Conservation (phyloP, 2,888 invertebrate genomes). For the Eupeodes luniger region DNA sequence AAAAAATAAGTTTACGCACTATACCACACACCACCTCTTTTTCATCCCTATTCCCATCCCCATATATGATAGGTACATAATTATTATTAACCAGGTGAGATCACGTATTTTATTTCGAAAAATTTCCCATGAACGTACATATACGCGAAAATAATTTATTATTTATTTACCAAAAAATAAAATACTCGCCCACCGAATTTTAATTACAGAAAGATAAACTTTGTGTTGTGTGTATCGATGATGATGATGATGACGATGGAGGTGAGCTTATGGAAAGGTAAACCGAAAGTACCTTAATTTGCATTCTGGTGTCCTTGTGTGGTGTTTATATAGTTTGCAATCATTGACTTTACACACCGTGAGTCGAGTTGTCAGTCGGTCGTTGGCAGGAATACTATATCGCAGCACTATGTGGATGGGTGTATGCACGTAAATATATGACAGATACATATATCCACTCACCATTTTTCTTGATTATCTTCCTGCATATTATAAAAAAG, state of each 20-base stretch:
- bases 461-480: slow-evolving; percentile 30
- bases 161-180: slow-evolving; percentile 36
- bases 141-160: slow-evolving; percentile 35
- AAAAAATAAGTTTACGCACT: slow-evolving; percentile 2
- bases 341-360: slow-evolving; percentile 3
- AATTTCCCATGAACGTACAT: slow-evolving; percentile 17
- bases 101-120: slow-evolving; percentile 35
- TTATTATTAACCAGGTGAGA: slow-evolving; percentile 18
- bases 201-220: slow-evolving; percentile 58
- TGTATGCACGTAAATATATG: background rate
- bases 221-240: background rate
- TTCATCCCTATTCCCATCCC: background rate
- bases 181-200: slow-evolving; percentile 44
- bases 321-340: background rate
- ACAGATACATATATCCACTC: slow-evolving; percentile 1
- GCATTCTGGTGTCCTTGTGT: background rate
- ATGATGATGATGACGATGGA: background rate
- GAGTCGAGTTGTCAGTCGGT: too few species aligned
- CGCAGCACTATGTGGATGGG: background rate
- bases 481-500: slow-evolving; percentile 17
- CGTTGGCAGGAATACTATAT: background rate
- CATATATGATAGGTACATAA: background rate
- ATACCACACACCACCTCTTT: background rate
- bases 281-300: slow-evolving; percentile 6
- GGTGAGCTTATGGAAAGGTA: too few species aligned